Conservation (phyloP, 2,888 invertebrate species). For the Chalcosyrphus nemorum region DNA sequence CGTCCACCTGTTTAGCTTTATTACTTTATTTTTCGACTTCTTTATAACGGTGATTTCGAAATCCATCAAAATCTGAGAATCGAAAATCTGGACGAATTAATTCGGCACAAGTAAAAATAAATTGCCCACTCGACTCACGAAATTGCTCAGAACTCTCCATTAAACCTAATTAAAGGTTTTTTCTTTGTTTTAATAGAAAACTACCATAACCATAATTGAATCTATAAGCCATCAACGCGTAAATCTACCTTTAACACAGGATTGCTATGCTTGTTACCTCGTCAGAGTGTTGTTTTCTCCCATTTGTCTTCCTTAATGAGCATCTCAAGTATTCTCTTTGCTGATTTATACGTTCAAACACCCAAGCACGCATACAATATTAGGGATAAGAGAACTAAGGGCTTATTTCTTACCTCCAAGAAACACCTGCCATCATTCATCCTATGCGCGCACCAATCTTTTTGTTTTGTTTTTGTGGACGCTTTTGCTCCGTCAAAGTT, state of each 20-base stretch:
- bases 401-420: slow-evolving; percentile 16
- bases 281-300: slow-evolving; percentile 10
- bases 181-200: no score
- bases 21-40: no score
- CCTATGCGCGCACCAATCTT: slow-evolving; percentile 35
- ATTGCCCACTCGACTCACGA: no score
- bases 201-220: no score
- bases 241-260: slow-evolving; percentile 19
- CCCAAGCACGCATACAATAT: slow-evolving; percentile 22
- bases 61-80: no score
- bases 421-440: slow-evolving; percentile 59
- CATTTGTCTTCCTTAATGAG: slow-evolving; percentile 54
- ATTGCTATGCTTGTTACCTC: neutral
- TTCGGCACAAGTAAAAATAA: no score
- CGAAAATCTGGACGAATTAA: no score
- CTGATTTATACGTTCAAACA: slow-evolving; percentile 53
- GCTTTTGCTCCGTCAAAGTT: slow-evolving; percentile 39
- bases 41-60: no score
- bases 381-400: slow-evolving; percentile 30
- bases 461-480: slow-evolving; percentile 30
- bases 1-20: no score
- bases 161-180: no score
- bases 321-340: slow-evolving; percentile 34
- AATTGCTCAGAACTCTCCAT: no score
- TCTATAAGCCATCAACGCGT: no score